Base-by-base conservation (phyloP, 2,888 invertebrate species). In the Chymomyza caudatula region DNA sequence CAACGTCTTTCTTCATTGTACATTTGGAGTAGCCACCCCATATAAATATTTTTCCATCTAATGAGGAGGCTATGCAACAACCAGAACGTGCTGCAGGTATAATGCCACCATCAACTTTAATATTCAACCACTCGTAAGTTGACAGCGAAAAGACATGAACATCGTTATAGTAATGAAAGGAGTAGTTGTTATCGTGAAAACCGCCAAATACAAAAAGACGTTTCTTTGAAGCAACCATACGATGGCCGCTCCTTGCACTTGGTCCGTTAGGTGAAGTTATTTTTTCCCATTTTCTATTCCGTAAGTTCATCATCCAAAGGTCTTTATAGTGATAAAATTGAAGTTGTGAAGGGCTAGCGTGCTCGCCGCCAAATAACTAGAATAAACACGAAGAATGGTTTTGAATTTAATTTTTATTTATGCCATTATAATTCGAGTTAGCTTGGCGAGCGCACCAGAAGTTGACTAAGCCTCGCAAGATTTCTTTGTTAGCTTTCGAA, bases 291-390 rank as follows among this genome's bases (percentile, higher is more conserved):
- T 93, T 93, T 76, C 94, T 94, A 0, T 93, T 92, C 37, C 92
- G 92, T 0, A 97, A 89, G 74, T 95, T 94, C 87, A 94, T 96
- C 62, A 96, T 93, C 97, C 98, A 98, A 0, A 98, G 91, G 88
- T 98, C 98, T 87, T 94, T 94, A 89, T 97, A 98, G 88, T 98
- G 98, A 87, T 97, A 95, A 90, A 97, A 98, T 90, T 98, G 98
- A 17, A 95, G 94, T 88, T 97, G 97, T 0, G 95, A 94, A 0
- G 96, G 96, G 86, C 96, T 97, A 3, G 96, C 95, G 91, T 95
- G 97, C 91, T 98, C 98, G 1, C 98, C 98, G 5, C 98, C 98
- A 91, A 97, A 98, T 54, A 90, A n/a, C 90, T 90, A 29, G 4
- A 6, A 53, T 11, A 37, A 19, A 20, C 4, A 22, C 8, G 22